These are phyloP conservation scores for Xylocampa areola DNA, from an alignment of 2,888 invertebrate genomes.

Conservation along the genomic window DNA sequence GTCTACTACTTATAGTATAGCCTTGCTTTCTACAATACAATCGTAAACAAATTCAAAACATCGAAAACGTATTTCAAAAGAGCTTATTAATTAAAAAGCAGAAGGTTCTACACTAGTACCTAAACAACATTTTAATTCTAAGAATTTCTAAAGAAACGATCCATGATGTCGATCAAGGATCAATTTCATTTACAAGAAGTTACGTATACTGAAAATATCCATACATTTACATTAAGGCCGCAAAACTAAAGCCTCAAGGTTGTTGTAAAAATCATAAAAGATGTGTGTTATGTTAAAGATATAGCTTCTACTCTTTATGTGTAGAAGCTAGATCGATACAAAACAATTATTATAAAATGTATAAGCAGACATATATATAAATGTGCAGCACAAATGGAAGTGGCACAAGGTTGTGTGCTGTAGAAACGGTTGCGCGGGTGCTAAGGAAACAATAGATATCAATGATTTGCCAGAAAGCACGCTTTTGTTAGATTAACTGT, in stretches of 20 bases:
- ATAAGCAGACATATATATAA: slow-evolving; percentile 66
- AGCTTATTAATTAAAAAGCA: slow-evolving; percentile 32
- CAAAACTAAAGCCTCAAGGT: slow-evolving; percentile 1
- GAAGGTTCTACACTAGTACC: slow-evolving; percentile 23
- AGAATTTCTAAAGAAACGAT: slow-evolving; percentile 24
- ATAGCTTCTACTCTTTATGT: slow-evolving; percentile 18
- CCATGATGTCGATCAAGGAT: slow-evolving; percentile 10
- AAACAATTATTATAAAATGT: slow-evolving; percentile 57
- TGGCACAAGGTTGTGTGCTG: slow-evolving; percentile 81
- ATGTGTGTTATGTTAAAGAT: slow-evolving; percentile 5
- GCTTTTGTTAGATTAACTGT: slow-evolving; percentile 35
- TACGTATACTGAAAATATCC: slow-evolving; percentile 1
- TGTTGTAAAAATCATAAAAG: slow-evolving; percentile 9
- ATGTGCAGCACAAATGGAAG: slow-evolving; percentile 75
- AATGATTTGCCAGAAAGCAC: slow-evolving; percentile 68
- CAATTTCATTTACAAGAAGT: slow-evolving; percentile 2
- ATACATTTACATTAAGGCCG: slow-evolving; percentile 3
- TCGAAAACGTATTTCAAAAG: slow-evolving; percentile 46
- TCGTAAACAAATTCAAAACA: slow-evolving; percentile 49
- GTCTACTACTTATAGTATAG: slow-evolving; percentile 20
- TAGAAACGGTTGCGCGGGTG: slow-evolving; percentile 71
- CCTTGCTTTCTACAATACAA: slow-evolving; percentile 60
- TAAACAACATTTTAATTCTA: slow-evolving; percentile 26
- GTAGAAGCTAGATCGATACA: slow-evolving; percentile 27
- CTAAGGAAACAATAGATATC: slow-evolving; percentile 73